phyloP scores from a whole-genome alignment of 2,797 vertebrate genomes.

The Alca torda region DNA sequence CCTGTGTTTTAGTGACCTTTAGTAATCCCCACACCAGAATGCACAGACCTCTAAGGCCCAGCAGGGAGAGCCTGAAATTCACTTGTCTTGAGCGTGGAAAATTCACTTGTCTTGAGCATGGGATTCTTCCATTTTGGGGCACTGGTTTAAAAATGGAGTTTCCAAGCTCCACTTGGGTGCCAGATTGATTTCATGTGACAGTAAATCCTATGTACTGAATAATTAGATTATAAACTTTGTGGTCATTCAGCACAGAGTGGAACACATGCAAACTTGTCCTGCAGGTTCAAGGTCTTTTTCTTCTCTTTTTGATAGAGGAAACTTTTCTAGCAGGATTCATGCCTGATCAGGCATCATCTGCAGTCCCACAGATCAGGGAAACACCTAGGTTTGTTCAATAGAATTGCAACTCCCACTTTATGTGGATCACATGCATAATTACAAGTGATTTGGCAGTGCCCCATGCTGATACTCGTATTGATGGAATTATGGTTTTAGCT shows the following conservation, averaged over 20 bases:
- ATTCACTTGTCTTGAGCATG: background rate
- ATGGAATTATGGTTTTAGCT: background rate
- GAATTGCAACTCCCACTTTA: background rate
- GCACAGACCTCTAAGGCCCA: background rate
- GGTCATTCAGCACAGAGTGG: background rate
- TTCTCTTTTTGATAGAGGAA: background rate
- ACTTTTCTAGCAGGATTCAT: background rate
- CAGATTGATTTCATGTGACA: background rate
- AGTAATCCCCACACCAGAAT: background rate
- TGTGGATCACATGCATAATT: background rate
- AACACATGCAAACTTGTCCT: background rate
- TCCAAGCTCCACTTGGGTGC: background rate
- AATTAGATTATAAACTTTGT: background rate
- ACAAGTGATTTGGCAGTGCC: background rate
- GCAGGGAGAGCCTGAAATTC: background rate
- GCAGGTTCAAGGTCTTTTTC: background rate
- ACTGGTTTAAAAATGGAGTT: background rate
- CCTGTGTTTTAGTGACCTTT: background rate
- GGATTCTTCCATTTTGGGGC: background rate
- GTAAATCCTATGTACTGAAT: background rate
- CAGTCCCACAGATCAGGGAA: background rate
- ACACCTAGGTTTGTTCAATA: background rate
- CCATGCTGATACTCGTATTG: background rate
- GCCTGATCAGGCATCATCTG: background rate
- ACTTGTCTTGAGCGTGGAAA: background rate